Evolutionary conservation across 2,797 vertebrate genomes (phyloP).

Genomic region (Pristis pectinata): DNA sequence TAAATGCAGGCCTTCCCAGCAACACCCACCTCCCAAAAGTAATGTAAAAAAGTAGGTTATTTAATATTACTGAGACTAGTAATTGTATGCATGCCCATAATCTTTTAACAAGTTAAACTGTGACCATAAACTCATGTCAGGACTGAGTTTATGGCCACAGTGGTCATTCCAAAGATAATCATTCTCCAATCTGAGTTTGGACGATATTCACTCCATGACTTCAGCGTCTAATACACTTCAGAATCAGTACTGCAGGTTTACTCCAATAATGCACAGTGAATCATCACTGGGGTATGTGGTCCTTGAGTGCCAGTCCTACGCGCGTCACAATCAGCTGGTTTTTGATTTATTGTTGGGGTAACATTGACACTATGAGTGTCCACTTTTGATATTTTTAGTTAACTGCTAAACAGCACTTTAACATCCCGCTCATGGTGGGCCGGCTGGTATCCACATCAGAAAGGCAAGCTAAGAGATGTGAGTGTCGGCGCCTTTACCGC

Average conservation of each 20-base stretch:
- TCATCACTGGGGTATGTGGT: background rate
- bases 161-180: background rate
- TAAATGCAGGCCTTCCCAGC: too few relatives aligned
- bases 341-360: background rate
- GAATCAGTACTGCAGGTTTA: background rate
- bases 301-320: background rate
- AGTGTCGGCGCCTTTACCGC: background rate
- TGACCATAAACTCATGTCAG: background rate
- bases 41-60: background rate
- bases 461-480: background rate
- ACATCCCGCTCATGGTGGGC: background rate
- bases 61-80: background rate
- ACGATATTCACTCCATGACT: background rate
- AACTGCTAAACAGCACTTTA: background rate
- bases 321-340: background rate
- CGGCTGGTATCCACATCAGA: background rate
- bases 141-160: background rate
- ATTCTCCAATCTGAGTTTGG: background rate
- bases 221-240: too few relatives aligned
- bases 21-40: too few relatives aligned
- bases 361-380: background rate
- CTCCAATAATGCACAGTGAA: background rate
- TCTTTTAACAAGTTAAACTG: background rate
- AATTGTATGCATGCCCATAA: background rate
- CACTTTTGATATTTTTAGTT: background rate